phyloP scores from a whole-genome alignment of 1,140 invertebrate species.

The Formica selysi region DNA sequence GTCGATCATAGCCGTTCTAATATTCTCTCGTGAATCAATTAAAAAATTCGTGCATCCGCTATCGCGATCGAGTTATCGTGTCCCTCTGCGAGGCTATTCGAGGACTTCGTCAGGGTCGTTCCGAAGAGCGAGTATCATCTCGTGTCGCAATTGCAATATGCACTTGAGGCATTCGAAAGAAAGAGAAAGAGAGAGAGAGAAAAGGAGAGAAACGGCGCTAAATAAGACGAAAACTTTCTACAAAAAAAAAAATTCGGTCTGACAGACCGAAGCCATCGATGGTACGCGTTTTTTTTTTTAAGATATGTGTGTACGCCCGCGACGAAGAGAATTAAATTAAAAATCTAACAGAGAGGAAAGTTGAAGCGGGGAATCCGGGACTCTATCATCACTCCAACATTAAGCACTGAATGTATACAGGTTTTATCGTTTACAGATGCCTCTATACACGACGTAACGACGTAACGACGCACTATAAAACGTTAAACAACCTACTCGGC shows the following conservation, averaged over 20 bases:
- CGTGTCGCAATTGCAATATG: constrained; percentile 40
- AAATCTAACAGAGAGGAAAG: not conserved
- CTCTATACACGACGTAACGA: not conserved
- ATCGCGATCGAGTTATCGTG: constrained; percentile 21
- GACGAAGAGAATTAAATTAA: not conserved
- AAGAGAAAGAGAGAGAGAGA: constrained; percentile 27
- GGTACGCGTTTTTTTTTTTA: too few relatives aligned
- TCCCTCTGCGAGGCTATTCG: constrained; percentile 16
- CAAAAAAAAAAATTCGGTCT: constrained; percentile 25
- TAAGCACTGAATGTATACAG: constrained; percentile 9
- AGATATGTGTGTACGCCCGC: not conserved
- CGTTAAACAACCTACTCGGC: not conserved
- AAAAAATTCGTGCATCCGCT: not conserved
- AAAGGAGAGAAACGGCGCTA: constrained; percentile 46
- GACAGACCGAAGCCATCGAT: not conserved
- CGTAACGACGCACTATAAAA: constrained; percentile 9
- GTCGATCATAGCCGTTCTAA: too few relatives aligned
- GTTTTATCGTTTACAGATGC: constrained; percentile 42
- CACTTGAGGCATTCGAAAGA: constrained; percentile 9
- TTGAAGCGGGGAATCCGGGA: not conserved
- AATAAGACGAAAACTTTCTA: constrained; percentile 51
- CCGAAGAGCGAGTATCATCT: constrained; percentile 62
- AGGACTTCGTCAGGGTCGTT: constrained; percentile 67
- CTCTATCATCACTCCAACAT: not conserved
- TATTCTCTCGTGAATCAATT: too few relatives aligned